Evolutionary conservation across 2,797 vertebrate genomes (phyloP).

Genomic region (Xenentodon cancila): DNA sequence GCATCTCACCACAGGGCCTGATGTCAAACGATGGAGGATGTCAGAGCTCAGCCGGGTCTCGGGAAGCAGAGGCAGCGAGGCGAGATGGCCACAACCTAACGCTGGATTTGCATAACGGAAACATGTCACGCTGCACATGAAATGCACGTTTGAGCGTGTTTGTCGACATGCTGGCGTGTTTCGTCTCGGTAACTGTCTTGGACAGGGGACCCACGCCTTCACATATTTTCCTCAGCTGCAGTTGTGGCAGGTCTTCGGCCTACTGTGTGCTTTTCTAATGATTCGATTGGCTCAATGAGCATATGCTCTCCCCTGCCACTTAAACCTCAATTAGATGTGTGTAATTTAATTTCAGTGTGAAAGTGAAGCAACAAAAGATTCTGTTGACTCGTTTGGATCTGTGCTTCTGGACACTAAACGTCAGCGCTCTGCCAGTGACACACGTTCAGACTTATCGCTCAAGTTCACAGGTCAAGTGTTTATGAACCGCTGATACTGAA

Average conservation of each 20-base stretch:
- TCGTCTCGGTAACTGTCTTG: slow-evolving; percentile 34
- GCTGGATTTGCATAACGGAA: slow-evolving; percentile 44
- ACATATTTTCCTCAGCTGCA: slow-evolving; percentile 73
- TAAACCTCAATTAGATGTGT: slow-evolving; percentile 82
- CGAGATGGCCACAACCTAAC: slow-evolving; percentile 32
- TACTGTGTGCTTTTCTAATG: slow-evolving; percentile 81
- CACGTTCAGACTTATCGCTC: no score
- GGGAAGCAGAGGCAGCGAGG: slow-evolving; percentile 31
- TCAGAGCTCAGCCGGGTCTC: slow-evolving; percentile 48
- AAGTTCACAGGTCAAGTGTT: no score
- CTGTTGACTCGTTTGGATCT: slow-evolving; percentile 9
- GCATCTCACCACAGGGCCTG: slow-evolving; percentile 70
- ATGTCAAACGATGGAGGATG: slow-evolving; percentile 63
- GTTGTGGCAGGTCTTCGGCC: slow-evolving; percentile 74
- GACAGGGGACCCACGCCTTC: slow-evolving; percentile 53
- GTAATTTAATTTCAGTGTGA: slow-evolving; percentile 76
- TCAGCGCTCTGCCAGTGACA: no score
- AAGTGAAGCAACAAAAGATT: slow-evolving; percentile 9
- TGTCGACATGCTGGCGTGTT: slow-evolving; percentile 39
- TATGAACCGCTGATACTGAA: no score
- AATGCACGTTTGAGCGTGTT: slow-evolving; percentile 30
- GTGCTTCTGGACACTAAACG: slow-evolving; percentile 4
- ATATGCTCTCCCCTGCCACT: slow-evolving; percentile 82
- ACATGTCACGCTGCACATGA: slow-evolving; percentile 29
- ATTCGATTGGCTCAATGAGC: slow-evolving; percentile 84